Percentiles rank a stretch among this genome's conserved stretches.
These are phyloP conservation scores for Anguilla obscura DNA, from an alignment of 2,797 vertebrate species.

Conservation along the genomic window DNA sequence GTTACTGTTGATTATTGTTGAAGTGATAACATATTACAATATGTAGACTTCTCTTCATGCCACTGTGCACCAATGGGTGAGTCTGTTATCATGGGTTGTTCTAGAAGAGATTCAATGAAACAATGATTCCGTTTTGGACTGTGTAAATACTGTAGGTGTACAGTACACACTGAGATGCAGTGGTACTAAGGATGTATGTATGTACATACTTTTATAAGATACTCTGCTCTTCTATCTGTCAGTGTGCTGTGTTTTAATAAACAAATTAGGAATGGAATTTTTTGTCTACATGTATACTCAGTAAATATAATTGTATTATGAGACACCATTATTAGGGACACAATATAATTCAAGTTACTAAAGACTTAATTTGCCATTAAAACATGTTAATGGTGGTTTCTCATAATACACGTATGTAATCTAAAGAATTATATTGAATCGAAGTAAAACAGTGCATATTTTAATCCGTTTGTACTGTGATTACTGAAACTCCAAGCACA, in stretches of 20 bases:
- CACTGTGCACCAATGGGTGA: conserved; percentile 70
- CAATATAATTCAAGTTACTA: conserved; percentile 26
- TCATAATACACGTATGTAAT: conserved; percentile 23
- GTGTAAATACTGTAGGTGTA: conserved; percentile 55
- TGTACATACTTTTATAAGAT: conserved; percentile 70
- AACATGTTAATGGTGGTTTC: conserved; percentile 19
- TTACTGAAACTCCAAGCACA: background rate
- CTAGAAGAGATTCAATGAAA: conserved; percentile 68
- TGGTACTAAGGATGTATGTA: conserved; percentile 71
- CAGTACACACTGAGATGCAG: conserved; percentile 49
- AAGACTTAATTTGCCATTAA: conserved; percentile 24
- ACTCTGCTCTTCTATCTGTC: conserved; percentile 64
- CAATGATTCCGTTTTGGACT: conserved; percentile 45
- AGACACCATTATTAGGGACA: conserved; percentile 26
- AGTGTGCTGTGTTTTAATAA: conserved; percentile 76
- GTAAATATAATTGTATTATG: conserved; percentile 17
- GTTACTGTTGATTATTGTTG: conserved; percentile 83
- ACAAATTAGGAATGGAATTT: conserved; percentile 59
- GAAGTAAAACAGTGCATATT: conserved; percentile 27
- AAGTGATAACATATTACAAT: conserved; percentile 82
- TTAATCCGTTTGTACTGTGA: conserved; percentile 39
- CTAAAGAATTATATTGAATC: conserved; percentile 11
- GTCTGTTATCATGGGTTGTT: conserved; percentile 62
- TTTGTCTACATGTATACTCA: conserved; percentile 22
- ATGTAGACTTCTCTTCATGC: conserved; percentile 75